phyloP scores from a whole-genome alignment of 35 echinoderm and acorn worm species.

The Lytechinus variegatus region DNA sequence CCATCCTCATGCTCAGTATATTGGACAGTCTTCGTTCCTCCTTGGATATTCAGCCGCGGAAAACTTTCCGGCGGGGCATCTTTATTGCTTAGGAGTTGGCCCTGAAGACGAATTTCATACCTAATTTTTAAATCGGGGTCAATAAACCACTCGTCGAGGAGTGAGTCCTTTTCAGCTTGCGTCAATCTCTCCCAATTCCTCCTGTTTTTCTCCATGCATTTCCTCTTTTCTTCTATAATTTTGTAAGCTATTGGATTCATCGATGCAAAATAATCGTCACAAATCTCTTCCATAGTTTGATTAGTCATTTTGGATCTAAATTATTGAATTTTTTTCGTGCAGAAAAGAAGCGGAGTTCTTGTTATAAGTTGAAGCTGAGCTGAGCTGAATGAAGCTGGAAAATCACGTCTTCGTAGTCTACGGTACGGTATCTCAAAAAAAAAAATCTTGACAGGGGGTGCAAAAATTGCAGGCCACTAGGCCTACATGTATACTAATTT shows the following conservation, averaged over 20 bases:
- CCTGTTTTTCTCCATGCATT: conserved; percentile 59
- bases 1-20: conserved; percentile 75
- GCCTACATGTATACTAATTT: no score
- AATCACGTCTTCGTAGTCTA: no score
- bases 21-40: conserved; percentile 78
- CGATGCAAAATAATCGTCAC: conserved; percentile 86
- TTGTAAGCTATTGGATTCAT: conserved; percentile 81
- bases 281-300: conserved; percentile 73
- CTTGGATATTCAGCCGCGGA: conserved; percentile 67
- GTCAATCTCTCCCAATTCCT: conserved; percentile 71
- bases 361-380: no score
- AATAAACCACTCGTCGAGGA: conserved; percentile 89
- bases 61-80: conserved; percentile 52
- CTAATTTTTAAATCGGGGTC: conserved; percentile 70
- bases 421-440: no score
- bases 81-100: background rate
- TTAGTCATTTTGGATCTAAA: conserved; percentile 31
- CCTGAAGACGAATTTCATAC: conserved; percentile 75
- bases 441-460: no score
- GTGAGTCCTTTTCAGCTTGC: conserved; percentile 77
- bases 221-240: conserved; percentile 76
- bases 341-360: no score
- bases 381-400: no score
- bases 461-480: no score
- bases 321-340: background rate